These are phyloP conservation scores for Dendrophyllia cribrosa DNA, from an alignment of 64 coral and sea anemone genomes.

Conservation along the genomic window DNA sequence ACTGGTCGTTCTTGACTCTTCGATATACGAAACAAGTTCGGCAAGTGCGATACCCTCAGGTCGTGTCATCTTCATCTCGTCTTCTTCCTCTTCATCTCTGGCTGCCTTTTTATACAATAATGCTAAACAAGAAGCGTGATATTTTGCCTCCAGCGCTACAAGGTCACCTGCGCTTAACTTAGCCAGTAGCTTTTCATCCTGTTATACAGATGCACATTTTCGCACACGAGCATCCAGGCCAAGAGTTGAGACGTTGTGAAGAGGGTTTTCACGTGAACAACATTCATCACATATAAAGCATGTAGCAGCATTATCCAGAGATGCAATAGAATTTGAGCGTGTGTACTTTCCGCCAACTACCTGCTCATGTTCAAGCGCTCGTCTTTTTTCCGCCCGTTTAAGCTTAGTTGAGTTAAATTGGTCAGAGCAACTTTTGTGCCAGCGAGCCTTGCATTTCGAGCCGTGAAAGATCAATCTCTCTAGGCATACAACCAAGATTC, in stretches of 20 bases:
- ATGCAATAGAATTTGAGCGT: slow-evolving; percentile 28
- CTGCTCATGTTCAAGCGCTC: slow-evolving; percentile 54
- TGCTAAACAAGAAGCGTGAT: slow-evolving; percentile 64
- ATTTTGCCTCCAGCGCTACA: slow-evolving; percentile 70
- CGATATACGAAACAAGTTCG: slow-evolving; percentile 66
- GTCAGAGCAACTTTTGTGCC: slow-evolving; percentile 59
- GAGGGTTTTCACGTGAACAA: slow-evolving; percentile 33
- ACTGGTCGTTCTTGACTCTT: slow-evolving; percentile 54
- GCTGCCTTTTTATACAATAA: slow-evolving; percentile 66
- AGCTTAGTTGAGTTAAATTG: slow-evolving; percentile 62
- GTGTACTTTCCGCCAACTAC: slow-evolving; percentile 61
- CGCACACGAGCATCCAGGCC: slow-evolving; percentile 58
- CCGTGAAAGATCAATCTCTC: slow-evolving; percentile 5
- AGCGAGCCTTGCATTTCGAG: slow-evolving; percentile 44
- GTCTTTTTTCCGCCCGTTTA: slow-evolving; percentile 58
- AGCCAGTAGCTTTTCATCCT: slow-evolving; percentile 76
- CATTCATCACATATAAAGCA: slow-evolving; percentile 75
- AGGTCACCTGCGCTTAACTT: slow-evolving; percentile 76
- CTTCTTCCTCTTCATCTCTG: slow-evolving; percentile 46
- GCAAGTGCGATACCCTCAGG: slow-evolving; percentile 70
- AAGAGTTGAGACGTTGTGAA: slow-evolving; percentile 76
- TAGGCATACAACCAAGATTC: slow-evolving; percentile 44
- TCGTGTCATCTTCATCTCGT: slow-evolving; percentile 9
- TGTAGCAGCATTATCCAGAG: slow-evolving; percentile 17
- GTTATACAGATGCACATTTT: slow-evolving; percentile 61